Evolutionary conservation across 1,140 invertebrate species (phyloP).

Genomic region (Drosophila tani): DNA sequence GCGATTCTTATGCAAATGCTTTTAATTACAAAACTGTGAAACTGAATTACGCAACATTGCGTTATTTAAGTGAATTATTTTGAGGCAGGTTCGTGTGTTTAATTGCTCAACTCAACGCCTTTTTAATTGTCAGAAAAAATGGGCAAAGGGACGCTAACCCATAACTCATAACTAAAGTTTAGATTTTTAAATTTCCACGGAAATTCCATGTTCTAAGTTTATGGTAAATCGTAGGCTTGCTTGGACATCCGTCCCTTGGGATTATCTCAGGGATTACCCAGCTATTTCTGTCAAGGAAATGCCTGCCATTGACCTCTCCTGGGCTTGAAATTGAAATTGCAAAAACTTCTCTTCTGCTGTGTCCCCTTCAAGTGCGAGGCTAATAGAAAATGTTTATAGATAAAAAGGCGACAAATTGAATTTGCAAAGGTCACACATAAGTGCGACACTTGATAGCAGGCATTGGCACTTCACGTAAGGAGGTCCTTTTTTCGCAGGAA

Average conservation of each 20-base stretch:
- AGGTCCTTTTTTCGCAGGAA: constrained; percentile 53
- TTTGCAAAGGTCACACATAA: constrained; percentile 82
- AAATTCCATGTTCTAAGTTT: constrained; percentile 6
- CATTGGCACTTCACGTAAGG: constrained; percentile 64
- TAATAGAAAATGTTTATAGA: constrained; percentile 81
- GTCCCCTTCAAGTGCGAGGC: constrained; percentile 4
- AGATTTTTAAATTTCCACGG: constrained; percentile 37
- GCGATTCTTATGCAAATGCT: constrained; percentile 81
- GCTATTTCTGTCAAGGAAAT: constrained; percentile 6
- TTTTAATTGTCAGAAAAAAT: constrained; percentile 67
- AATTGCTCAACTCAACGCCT: constrained; percentile 78
- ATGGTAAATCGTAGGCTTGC: constrained; percentile 53
- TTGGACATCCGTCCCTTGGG: constrained; percentile 7
- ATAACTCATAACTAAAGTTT: constrained; percentile 3
- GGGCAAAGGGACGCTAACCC: background rate
- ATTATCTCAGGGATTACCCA: constrained; percentile 18
- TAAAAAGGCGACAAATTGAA: constrained; percentile 83
- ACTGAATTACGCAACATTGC: constrained; percentile 81
- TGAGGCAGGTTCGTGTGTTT: constrained; percentile 71
- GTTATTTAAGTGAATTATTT: constrained; percentile 76
- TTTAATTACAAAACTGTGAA: constrained; percentile 84
- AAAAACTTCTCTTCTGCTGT: constrained; percentile 10
- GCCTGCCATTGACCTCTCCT: constrained; percentile 22
- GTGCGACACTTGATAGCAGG: constrained; percentile 76
- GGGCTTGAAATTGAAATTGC: constrained; percentile 22